Conservation (phyloP, 2,113 vertebrate species). For the Toxotes chatareus region DNA sequence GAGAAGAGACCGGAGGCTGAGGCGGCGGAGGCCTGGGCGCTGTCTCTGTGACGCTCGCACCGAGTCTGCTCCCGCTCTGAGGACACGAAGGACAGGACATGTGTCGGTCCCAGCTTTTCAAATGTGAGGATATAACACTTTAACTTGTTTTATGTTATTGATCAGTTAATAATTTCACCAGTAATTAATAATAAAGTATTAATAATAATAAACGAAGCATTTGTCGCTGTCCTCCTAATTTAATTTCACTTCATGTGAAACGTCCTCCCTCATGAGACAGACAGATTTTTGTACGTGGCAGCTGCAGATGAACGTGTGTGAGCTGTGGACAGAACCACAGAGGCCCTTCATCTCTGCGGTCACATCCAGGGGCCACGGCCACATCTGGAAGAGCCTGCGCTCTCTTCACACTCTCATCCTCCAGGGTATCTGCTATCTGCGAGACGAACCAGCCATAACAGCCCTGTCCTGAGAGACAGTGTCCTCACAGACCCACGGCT, state of each 20-base stretch:
- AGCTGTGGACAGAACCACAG: neutral
- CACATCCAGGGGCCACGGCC: constrained; percentile 10
- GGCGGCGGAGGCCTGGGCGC: constrained; percentile 50
- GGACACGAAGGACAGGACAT: neutral
- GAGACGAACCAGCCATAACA: constrained; percentile 55
- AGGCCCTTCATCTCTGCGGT: constrained; percentile 35
- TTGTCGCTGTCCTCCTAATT: neutral
- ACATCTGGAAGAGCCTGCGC: constrained; percentile 26
- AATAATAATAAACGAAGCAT: neutral
- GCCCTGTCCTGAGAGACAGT: neutral
- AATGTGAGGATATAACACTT: no score
- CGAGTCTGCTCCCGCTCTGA: constrained; percentile 85
- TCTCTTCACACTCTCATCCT: constrained; percentile 29
- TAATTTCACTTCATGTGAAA: neutral
- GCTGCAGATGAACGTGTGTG: constrained; percentile 10
- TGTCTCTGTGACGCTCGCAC: constrained; percentile 87
- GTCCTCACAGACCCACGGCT: constrained; percentile 13
- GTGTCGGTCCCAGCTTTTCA: no score
- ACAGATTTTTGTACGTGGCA: constrained; percentile 4
- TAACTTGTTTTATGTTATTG: no score
- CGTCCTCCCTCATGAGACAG: neutral
- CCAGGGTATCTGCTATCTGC: constrained; percentile 14
- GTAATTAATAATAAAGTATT: no score
- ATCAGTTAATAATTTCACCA: no score
- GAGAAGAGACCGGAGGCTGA: constrained; percentile 21